These are phyloP conservation scores for Eupithecia subumbrata DNA, from an alignment of 2,888 invertebrate species.

Conservation along the genomic window DNA sequence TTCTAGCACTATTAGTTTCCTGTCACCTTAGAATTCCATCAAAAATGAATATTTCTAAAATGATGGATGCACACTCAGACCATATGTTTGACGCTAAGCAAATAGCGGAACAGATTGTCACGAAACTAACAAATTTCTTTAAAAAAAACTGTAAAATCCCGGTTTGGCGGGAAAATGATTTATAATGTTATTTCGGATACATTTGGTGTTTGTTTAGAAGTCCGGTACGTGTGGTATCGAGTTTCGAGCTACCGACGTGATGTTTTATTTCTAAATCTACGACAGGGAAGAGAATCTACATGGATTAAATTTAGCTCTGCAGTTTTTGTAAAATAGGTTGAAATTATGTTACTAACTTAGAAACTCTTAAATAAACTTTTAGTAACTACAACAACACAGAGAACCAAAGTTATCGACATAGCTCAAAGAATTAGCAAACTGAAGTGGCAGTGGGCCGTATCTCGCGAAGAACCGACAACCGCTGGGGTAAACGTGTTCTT, in stretches of 20 bases:
- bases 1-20: slow-evolving; percentile 58
- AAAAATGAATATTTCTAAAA: slow-evolving; percentile 69
- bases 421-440: no score
- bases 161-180: slow-evolving; percentile 73
- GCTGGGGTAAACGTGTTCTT: no score
- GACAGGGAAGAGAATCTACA: slow-evolving; percentile 10
- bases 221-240: slow-evolving; percentile 62
- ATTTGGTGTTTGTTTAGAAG: slow-evolving; percentile 72
- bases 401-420: no score
- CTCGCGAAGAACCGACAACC: no score
- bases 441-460: no score
- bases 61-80: slow-evolving; percentile 68
- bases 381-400: neutral
- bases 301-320: neutral
- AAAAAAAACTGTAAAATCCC: slow-evolving; percentile 71
- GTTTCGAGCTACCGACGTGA: slow-evolving; percentile 59
- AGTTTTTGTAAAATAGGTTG: neutral
- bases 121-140: slow-evolving; percentile 79
- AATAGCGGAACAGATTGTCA: slow-evolving; percentile 84
- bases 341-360: no score
- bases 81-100: slow-evolving; percentile 81
- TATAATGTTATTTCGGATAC: slow-evolving; percentile 81
- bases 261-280: slow-evolving; percentile 54
- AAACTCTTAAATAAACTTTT: neutral
- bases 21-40: slow-evolving; percentile 59